A percentile compares a stretch with the other conserved stretches of the same genome.
Conservation (phyloP, 2,797 vertebrate species). For the Acanthurus lineatus region DNA sequence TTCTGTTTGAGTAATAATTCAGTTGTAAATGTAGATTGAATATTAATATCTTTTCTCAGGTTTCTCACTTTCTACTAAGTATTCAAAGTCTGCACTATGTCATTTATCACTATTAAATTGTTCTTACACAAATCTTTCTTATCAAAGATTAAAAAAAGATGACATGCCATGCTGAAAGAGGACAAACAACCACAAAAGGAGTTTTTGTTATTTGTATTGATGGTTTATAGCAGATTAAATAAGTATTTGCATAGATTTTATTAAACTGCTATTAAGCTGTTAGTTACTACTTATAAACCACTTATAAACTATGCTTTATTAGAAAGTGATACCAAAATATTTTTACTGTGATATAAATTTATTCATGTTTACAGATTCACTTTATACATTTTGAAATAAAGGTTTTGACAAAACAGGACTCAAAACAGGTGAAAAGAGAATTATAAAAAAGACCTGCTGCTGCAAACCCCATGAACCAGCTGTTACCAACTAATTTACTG, state of each 20-base stretch:
- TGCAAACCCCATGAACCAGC: conserved; percentile 6
- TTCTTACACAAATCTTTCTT: background rate
- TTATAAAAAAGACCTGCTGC: background rate
- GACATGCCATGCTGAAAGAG: background rate
- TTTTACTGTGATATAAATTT: background rate
- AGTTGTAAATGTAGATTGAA: background rate
- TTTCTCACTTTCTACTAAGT: background rate
- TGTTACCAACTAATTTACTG: background rate
- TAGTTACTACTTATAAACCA: background rate
- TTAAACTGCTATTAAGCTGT: background rate
- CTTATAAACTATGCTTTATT: background rate
- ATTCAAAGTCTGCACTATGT: background rate
- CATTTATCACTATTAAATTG: background rate
- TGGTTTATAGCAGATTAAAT: background rate
- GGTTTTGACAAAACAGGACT: conserved; percentile 4
- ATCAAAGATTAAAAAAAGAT: background rate
- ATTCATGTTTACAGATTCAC: background rate
- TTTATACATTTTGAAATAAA: conserved; percentile 20
- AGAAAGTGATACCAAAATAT: background rate
- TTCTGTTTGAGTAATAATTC: conserved; percentile 15
- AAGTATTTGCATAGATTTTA: background rate
- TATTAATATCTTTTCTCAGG: background rate
- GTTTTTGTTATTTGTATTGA: background rate
- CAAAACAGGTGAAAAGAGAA: conserved; percentile 1
- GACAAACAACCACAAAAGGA: background rate